These are phyloP conservation scores for Fratercula arctica DNA, from an alignment of 2,797 vertebrate genomes.

Conservation along the genomic window DNA sequence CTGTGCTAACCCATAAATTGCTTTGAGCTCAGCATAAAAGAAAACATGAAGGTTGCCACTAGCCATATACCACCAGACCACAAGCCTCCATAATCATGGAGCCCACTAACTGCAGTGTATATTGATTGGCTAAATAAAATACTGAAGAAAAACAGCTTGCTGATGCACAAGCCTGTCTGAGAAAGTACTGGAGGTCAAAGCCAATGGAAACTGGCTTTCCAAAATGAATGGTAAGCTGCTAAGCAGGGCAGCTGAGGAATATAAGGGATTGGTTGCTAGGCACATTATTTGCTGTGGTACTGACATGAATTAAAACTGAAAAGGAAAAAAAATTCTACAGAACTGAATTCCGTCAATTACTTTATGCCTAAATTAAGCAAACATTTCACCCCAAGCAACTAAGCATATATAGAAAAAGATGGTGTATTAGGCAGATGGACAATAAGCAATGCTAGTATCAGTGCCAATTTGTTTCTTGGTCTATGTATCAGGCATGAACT, in stretches of 20 bases:
- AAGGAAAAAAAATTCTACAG: neutral
- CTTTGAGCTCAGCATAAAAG: neutral
- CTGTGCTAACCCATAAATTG: neutral
- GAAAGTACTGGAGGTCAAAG: neutral
- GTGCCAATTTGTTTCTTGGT: neutral
- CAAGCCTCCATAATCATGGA: neutral
- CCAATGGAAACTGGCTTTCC: neutral
- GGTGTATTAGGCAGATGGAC: neutral
- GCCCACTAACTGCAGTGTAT: neutral
- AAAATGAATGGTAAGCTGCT: neutral
- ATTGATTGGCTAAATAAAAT: neutral
- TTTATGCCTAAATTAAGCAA: neutral
- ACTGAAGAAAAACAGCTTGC: neutral
- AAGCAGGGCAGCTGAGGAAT: neutral
- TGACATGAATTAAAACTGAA: neutral
- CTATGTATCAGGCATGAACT: neutral
- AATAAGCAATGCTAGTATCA: neutral
- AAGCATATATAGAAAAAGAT: neutral
- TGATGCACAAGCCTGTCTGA: neutral
- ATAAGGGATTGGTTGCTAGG: neutral
- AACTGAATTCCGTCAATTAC: neutral
- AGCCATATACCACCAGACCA: neutral
- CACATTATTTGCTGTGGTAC: neutral
- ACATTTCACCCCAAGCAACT: neutral
- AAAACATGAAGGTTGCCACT: neutral